These are phyloP conservation scores for Spheniscus humboldti DNA, from an alignment of 2,797 vertebrate genomes.

Conservation along the genomic window DNA sequence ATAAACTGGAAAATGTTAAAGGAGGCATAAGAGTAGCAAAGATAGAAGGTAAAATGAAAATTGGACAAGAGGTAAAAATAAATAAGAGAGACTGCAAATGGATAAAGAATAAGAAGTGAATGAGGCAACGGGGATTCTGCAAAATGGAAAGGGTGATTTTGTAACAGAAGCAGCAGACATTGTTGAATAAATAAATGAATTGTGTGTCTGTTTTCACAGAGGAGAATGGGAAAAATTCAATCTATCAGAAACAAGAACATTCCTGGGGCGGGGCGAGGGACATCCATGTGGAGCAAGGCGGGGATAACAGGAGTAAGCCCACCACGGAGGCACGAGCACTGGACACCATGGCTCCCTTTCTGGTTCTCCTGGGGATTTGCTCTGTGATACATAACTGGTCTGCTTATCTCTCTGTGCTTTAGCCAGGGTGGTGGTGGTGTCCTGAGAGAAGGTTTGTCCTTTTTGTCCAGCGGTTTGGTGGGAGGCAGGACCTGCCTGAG, in stretches of 20 bases:
- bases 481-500: neutral
- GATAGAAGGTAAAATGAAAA: conserved; percentile 13
- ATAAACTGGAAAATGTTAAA: conserved; percentile 8
- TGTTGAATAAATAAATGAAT: conserved; percentile 45
- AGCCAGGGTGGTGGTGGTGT: neutral
- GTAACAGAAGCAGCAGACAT: neutral
- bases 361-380: neutral
- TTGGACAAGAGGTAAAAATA: conserved; percentile 14
- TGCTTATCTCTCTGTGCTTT: neutral
- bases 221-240: neutral
- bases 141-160: conserved; percentile 42
- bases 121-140: neutral
- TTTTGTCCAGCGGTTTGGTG: neutral
- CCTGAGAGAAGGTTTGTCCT: neutral
- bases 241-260: neutral
- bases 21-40: neutral
- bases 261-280: neutral
- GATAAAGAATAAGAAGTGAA: conserved; percentile 30
- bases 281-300: neutral
- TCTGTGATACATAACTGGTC: neutral
- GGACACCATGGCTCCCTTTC: neutral
- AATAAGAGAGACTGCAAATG: conserved; percentile 1
- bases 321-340: fast-evolving
- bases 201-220: neutral
- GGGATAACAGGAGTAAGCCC: neutral